A percentile compares a stretch with the other conserved stretches of the same genome.
phyloP scores from a whole-genome alignment of 2,888 invertebrate species.

The Phytoseiulus persimilis region DNA sequence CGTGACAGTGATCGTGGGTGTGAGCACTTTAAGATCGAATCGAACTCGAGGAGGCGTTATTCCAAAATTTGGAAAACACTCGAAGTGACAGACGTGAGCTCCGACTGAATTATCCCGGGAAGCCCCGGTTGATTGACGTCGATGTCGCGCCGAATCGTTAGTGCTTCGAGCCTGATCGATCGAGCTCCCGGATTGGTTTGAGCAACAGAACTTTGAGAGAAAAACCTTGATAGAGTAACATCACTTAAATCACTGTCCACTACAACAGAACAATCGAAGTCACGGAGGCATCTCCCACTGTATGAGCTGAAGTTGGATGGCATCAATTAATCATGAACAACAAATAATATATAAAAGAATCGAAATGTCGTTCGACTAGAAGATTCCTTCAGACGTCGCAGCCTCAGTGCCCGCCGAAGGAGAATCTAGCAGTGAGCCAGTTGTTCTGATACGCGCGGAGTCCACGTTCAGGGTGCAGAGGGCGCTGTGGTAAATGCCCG shows the following conservation, averaged over 20 bases:
- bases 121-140: background rate
- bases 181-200: background rate
- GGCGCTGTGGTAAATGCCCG: background rate
- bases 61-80: background rate
- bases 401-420: background rate
- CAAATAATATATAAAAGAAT: background rate
- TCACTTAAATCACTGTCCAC: background rate
- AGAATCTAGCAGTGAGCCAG: background rate
- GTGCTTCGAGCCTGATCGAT: background rate
- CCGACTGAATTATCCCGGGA: background rate
- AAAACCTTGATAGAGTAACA: background rate
- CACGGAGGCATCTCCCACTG: background rate
- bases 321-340: background rate
- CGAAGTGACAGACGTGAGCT: background rate
- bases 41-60: background rate
- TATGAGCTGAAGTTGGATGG: background rate
- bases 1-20: background rate
- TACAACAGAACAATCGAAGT: background rate
- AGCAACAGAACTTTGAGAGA: background rate
- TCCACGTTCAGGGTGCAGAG: background rate
- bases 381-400: background rate
- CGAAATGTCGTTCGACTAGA: background rate
- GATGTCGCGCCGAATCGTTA: background rate
- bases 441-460: background rate
- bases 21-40: background rate